phyloP scores from a whole-genome alignment of 1,140 invertebrate genomes.

The Caenorhabditis elegans region WBcel235 BX284606.5:9337501-9338000 shows the following conservation, averaged over 20 bases:
- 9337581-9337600: too few relatives aligned
- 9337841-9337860: not conserved
- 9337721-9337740: not conserved
- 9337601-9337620: too few relatives aligned
- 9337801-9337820: not conserved
- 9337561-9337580: too few relatives aligned
- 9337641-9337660: too few relatives aligned
- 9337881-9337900: constrained; percentile 2
- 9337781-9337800: constrained; percentile 3
- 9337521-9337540: too few relatives aligned
- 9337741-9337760: not conserved
- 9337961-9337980: not conserved
- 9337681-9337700: too few relatives aligned
- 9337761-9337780: constrained; percentile 1
- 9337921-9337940: not conserved
- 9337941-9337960: not conserved
- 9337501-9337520: too few relatives aligned
- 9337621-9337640: too few relatives aligned
- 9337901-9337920: not conserved
- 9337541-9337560: too few relatives aligned
- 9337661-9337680: too few relatives aligned
- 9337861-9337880: not conserved
- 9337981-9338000: not conserved
- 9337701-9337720: not conserved
- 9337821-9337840: constrained; percentile 15